A percentile compares a stretch with the other conserved stretches of the same genome.
Conservation (phyloP, 2,113 vertebrate species). For the Dipodomys merriami region DNA sequence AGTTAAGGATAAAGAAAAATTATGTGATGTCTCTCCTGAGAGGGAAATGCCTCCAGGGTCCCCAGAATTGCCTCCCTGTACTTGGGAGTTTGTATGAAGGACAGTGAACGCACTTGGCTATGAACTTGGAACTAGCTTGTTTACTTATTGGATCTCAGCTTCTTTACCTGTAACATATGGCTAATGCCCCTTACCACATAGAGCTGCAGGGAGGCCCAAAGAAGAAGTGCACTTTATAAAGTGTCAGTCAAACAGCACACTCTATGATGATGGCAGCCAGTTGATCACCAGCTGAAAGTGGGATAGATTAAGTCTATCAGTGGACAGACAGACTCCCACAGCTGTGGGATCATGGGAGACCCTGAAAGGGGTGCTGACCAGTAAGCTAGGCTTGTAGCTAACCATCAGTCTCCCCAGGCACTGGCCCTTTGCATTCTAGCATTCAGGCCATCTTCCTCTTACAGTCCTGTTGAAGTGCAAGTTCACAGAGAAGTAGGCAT, state of each 20-base stretch:
- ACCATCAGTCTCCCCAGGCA: too few relatives aligned
- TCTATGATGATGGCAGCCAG: rapidly evolving
- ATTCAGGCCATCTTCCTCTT: too few relatives aligned
- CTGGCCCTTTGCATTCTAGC: too few relatives aligned
- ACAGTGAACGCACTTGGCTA: not conserved
- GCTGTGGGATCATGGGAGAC: too few relatives aligned
- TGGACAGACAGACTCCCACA: too few relatives aligned
- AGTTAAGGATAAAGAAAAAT: not conserved
- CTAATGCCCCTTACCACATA: rapidly evolving
- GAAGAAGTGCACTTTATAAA: rapidly evolving
- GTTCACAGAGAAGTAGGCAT: not conserved
- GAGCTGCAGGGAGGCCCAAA: not conserved
- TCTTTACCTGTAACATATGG: not conserved
- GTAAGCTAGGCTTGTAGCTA: too few relatives aligned
- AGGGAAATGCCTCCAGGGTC: not conserved
- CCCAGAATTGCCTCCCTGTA: rapidly evolving
- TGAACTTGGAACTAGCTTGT: not conserved
- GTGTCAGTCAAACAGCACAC: rapidly evolving
- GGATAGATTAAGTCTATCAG: not conserved
- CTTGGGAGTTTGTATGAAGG: not conserved
- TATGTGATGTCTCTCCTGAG: too few relatives aligned
- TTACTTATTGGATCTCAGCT: not conserved
- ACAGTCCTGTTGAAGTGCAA: not conserved
- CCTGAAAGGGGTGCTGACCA: too few relatives aligned
- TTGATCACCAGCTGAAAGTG: not conserved